These are phyloP conservation scores for Rhinophrynus dorsalis DNA, from an alignment of 2,797 vertebrate species.

Conservation along the genomic window DNA sequence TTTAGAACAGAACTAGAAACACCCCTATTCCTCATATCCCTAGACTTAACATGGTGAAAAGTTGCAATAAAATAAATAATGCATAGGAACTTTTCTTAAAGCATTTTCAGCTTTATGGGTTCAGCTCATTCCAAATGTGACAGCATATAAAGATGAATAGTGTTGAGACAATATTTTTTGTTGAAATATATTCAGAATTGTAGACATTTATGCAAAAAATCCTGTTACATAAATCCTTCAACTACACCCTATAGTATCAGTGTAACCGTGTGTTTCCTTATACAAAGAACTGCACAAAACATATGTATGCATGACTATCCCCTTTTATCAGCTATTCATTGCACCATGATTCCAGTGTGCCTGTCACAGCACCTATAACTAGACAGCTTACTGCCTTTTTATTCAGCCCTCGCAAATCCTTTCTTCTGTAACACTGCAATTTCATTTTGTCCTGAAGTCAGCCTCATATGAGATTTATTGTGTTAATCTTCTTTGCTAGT, in stretches of 20 bases:
- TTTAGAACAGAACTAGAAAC: too few species aligned
- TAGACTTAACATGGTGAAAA: too few species aligned
- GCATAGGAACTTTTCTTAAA: neutral
- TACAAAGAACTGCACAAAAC: slow-evolving; percentile 16
- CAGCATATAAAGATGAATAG: neutral
- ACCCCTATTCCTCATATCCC: too few species aligned
- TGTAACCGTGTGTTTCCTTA: slow-evolving; percentile 27
- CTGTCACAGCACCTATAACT: slow-evolving; percentile 37
- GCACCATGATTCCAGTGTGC: slow-evolving; percentile 32
- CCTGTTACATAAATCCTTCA: slow-evolving; percentile 23
- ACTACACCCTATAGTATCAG: slow-evolving; percentile 7
- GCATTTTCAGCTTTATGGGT: neutral
- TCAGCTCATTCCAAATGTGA: slow-evolving; percentile 4
- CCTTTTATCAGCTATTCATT: slow-evolving; percentile 37
- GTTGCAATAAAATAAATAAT: neutral
- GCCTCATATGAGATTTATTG: slow-evolving; percentile 48
- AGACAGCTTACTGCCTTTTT: slow-evolving; percentile 42
- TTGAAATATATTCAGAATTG: neutral
- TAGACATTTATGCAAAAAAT: slow-evolving; percentile 19
- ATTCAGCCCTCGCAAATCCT: slow-evolving; percentile 47
- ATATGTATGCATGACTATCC: slow-evolving; percentile 36
- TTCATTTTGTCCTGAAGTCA: slow-evolving; percentile 50
- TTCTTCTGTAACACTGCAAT: slow-evolving; percentile 50
- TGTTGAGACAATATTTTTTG: neutral
- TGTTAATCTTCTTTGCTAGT: slow-evolving; percentile 49